Percentiles rank a stretch among this genome's conserved stretches.
Conservation (phyloP, 2,113 vertebrate species). For the Coracopsis vasa region DNA sequence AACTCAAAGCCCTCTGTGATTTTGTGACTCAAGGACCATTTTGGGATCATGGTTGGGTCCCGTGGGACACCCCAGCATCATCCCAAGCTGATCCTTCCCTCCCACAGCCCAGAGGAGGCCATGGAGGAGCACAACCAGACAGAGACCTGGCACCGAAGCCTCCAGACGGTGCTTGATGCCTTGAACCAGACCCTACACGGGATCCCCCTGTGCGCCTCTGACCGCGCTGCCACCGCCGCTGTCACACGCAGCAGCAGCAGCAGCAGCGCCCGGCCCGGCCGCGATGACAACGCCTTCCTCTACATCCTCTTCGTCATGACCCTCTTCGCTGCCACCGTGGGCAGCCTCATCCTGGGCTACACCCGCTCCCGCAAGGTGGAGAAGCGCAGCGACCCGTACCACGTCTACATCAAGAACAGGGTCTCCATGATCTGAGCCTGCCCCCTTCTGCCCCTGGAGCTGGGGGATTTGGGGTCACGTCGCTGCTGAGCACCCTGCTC, state of each 20-base stretch:
- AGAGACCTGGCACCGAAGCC: constrained; percentile 51
- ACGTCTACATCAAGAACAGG: constrained; percentile 80
- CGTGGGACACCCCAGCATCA: too few relatives aligned
- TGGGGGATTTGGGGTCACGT: fast-evolving
- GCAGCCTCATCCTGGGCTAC: constrained; percentile 79
- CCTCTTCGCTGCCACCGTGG: constrained; percentile 75
- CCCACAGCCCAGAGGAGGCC: not conserved
- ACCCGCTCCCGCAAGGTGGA: constrained; percentile 77
- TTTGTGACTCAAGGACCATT: not conserved
- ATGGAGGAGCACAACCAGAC: constrained; percentile 65
- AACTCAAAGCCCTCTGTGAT: not conserved
- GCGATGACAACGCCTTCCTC: constrained; percentile 74
- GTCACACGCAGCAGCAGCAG: fast-evolving
- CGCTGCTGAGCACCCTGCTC: fast-evolving
- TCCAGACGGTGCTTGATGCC: constrained; percentile 56
- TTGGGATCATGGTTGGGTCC: fast-evolving
- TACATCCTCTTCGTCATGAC: constrained; percentile 82
- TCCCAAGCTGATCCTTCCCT: fast-evolving
- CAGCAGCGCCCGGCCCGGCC: not conserved
- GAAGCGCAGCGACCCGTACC: constrained; percentile 78
- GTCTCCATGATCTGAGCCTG: constrained; percentile 72
- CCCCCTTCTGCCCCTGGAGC: fast-evolving
- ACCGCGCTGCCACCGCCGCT: not conserved
- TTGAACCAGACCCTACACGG: constrained; percentile 69
- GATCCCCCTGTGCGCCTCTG: not conserved